These are phyloP conservation scores for Drosophila varians DNA, from an alignment of 1,140 invertebrate species.

Conservation along the genomic window DNA sequence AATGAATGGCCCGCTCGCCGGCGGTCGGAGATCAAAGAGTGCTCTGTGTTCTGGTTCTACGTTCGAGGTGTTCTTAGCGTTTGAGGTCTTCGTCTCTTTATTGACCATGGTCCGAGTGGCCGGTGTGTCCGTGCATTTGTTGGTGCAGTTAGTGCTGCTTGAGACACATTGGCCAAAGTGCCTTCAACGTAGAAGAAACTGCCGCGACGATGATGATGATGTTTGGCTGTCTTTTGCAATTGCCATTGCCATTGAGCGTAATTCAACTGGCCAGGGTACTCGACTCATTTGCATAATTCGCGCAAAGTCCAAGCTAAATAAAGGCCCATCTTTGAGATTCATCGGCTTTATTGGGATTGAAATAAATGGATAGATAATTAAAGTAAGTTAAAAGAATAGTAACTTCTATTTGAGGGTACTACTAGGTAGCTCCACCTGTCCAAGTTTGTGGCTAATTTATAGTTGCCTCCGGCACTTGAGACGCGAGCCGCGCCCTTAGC, in stretches of 20 bases:
- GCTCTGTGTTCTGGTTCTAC: conserved; percentile 64
- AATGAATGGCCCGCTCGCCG: conserved; percentile 45
- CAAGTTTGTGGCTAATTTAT: conserved; percentile 20
- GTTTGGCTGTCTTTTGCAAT: conserved; percentile 35
- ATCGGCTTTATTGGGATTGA: not conserved
- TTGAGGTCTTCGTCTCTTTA: conserved; percentile 49
- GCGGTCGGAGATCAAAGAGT: conserved; percentile 63
- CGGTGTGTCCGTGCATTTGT: conserved; percentile 58
- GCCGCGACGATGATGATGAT: conserved; percentile 34
- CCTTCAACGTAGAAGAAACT: conserved; percentile 2
- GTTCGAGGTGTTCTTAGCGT: conserved; percentile 32
- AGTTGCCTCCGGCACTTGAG: not conserved
- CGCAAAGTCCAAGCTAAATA: conserved; percentile 16
- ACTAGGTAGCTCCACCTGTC: conserved; percentile 5
- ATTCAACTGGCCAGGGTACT: conserved; percentile 7
- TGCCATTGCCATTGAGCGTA: conserved; percentile 42
- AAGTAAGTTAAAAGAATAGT: no score
- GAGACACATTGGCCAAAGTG: conserved; percentile 60
- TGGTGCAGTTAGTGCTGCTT: conserved; percentile 48
- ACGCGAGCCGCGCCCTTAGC: conserved; percentile 56
- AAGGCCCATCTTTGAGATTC: not conserved
- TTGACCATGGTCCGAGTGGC: conserved; percentile 57
- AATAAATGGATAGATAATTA: no score
- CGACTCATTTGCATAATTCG: conserved; percentile 58
- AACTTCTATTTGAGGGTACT: not conserved